phyloP scores from a whole-genome alignment of 2,797 vertebrate genomes.

The Mionectes olivaceus region DNA sequence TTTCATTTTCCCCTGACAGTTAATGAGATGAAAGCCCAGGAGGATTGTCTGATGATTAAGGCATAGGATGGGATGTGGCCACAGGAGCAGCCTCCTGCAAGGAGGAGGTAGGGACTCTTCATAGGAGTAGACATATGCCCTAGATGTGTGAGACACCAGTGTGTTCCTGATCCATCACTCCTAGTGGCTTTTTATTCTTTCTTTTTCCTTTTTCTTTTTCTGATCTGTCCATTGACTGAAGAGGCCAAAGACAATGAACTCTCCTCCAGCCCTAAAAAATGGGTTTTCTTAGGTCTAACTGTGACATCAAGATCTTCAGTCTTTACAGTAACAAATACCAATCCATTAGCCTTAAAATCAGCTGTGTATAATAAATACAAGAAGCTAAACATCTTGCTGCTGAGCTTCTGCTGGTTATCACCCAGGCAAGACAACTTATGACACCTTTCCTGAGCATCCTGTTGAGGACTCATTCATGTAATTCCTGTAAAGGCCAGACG shows the following conservation, averaged over 20 bases:
- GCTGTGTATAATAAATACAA: conserved; percentile 21
- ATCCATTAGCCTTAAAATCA: conserved; percentile 27
- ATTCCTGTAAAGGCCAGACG: neutral
- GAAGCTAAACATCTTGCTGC: conserved; percentile 27
- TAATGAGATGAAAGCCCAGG: neutral
- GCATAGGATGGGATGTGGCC: fast-evolving
- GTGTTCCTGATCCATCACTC: neutral
- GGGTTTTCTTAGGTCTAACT: neutral
- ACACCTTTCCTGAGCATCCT: conserved; percentile 14
- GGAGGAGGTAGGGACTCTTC: neutral
- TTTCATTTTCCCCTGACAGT: neutral
- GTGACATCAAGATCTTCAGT: neutral
- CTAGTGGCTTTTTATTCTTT: neutral
- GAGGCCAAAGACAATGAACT: neutral
- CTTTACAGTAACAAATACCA: conserved; percentile 15
- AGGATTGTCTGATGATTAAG: neutral
- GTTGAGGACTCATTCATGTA: neutral
- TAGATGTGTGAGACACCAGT: neutral
- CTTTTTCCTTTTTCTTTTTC: neutral
- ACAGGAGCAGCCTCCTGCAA: neutral
- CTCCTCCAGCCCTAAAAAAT: neutral
- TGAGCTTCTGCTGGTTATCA: conserved; percentile 5
- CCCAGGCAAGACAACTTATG: conserved; percentile 65
- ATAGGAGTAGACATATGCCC: neutral
- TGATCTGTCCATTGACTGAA: neutral